These are phyloP conservation scores for Acropora tenuis DNA, from an alignment of 64 coral and sea anemone genomes.

Conservation along the genomic window DNA sequence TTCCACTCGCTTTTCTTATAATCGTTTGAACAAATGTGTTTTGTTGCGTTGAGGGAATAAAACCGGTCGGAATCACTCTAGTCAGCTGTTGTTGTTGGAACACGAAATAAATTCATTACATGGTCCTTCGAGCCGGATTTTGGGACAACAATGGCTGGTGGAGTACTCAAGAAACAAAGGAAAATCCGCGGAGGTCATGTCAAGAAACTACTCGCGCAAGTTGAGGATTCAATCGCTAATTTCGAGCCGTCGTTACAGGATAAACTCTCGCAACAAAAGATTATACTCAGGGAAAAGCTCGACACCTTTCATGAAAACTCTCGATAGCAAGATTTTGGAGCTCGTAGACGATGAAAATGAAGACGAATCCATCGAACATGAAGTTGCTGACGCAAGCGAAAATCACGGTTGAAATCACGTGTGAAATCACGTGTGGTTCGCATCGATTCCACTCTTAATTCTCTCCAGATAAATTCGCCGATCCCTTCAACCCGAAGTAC, in stretches of 20 bases:
- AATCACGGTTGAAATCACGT: not conserved
- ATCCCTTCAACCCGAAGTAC: too few species aligned
- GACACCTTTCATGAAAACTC: not conserved
- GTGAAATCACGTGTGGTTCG: not conserved
- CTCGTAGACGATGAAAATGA: slow-evolving; percentile 8
- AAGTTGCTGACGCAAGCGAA: not conserved
- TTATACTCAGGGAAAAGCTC: slow-evolving; percentile 24
- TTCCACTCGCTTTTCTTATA: too few species aligned
- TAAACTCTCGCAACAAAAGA: not conserved
- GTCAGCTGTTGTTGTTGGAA: too few species aligned
- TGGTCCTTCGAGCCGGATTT: not conserved
- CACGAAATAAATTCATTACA: not conserved
- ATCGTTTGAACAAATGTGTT: too few species aligned
- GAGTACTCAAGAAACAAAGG: slow-evolving; percentile 1
- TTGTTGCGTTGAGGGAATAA: too few species aligned
- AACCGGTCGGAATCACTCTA: too few species aligned
- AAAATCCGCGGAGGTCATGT: slow-evolving; percentile 46
- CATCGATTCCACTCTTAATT: not conserved
- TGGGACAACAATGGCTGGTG: not conserved
- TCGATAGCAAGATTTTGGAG: slow-evolving; percentile 34
- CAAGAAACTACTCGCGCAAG: slow-evolving; percentile 33
- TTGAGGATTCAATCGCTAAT: not conserved
- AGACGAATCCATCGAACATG: not conserved
- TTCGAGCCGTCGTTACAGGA: not conserved
- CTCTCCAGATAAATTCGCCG: not conserved